Conservation (phyloP, 2,888 invertebrate species). For the Drosophila birchii region DNA sequence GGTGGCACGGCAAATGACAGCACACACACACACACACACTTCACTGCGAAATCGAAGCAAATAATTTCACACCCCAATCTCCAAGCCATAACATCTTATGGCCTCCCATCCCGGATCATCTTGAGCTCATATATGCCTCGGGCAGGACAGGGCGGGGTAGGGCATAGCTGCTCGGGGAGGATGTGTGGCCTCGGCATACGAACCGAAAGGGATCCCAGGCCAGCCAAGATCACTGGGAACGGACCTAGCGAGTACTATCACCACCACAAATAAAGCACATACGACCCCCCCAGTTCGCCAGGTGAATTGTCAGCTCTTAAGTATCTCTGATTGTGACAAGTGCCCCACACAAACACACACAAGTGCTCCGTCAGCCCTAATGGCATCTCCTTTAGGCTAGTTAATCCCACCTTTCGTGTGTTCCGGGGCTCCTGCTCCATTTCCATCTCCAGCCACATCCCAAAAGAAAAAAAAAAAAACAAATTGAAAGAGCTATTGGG, state of each 20-base stretch:
- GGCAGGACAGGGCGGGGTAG: neutral
- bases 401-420: constrained; percentile 69
- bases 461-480: constrained; percentile 2
- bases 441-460: constrained; percentile 10
- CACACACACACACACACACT: constrained; percentile 20
- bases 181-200: neutral
- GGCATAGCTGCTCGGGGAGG: neutral
- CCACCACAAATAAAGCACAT: constrained; percentile 11
- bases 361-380: constrained; percentile 36
- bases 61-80: constrained; percentile 37
- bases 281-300: constrained; percentile 7
- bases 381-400: constrained; percentile 44
- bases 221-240: constrained; percentile 11
- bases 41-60: constrained; percentile 45
- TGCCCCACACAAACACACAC: neutral
- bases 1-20: constrained; percentile 49
- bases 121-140: constrained; percentile 12
- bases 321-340: constrained; percentile 47
- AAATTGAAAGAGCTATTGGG: constrained; percentile 41
- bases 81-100: constrained; percentile 17
- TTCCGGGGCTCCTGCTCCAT: constrained; percentile 44
- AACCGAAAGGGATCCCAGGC: constrained; percentile 6
- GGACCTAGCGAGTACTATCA: too few species aligned
- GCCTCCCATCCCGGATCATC: constrained; percentile 18
- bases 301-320: constrained; percentile 39